A percentile compares a stretch with the other conserved stretches of the same genome.
Conservation (phyloP, 2,797 vertebrate genomes). For the Chiroxiphia lanceolata region DNA sequence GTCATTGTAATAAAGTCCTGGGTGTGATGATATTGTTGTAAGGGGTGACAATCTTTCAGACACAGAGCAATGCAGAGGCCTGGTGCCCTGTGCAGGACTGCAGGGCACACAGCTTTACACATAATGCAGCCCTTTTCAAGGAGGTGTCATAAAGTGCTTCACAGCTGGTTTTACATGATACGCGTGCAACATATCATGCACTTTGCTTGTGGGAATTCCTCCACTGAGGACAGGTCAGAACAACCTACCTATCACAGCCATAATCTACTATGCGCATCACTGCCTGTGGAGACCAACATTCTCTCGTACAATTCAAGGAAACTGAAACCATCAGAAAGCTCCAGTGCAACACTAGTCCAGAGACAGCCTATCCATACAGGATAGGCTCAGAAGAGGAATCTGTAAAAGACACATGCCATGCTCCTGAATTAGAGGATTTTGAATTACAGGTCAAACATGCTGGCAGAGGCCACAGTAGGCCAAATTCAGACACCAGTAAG, state of each 20-base stretch:
- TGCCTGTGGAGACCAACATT: background rate
- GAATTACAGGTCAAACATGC: background rate
- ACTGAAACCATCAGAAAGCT: background rate
- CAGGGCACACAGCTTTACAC: background rate
- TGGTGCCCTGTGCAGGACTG: background rate
- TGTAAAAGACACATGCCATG: background rate
- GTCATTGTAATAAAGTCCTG: background rate
- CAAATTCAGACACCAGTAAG: background rate
- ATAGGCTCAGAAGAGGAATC: background rate
- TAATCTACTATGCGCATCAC: background rate
- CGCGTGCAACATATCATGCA: fast-evolving
- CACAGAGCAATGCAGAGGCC: fast-evolving
- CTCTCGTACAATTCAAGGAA: background rate
- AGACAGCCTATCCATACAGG: background rate
- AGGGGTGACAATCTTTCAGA: background rate
- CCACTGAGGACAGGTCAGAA: background rate
- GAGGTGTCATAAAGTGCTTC: background rate
- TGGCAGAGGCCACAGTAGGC: background rate
- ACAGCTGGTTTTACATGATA: background rate
- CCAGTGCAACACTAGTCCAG: background rate
- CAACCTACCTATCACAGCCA: fast-evolving
- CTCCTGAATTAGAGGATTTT: background rate
- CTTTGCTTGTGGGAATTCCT: background rate
- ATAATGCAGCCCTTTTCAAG: background rate
- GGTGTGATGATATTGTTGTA: background rate